These are phyloP conservation scores for Turritopsis rubra DNA, from an alignment of 30 jellyfish, hydroid and myxozoan genomes.

Conservation along the genomic window DNA sequence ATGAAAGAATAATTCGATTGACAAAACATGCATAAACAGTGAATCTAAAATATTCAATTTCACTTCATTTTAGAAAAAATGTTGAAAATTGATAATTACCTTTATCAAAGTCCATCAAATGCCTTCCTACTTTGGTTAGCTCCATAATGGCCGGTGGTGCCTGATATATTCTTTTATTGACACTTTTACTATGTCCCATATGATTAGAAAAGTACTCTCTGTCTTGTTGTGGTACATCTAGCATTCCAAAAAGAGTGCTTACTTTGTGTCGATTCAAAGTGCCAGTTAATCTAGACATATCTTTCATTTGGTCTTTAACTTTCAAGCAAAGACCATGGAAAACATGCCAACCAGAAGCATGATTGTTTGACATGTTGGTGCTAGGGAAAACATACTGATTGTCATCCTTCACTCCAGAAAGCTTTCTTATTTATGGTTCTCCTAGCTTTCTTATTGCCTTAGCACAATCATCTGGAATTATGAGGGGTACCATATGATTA, in stretches of 20 bases:
- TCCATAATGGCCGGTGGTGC: constrained; percentile 26
- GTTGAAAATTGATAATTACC: too few relatives aligned
- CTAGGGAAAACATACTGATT: constrained; percentile 24
- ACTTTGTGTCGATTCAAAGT: constrained; percentile 33
- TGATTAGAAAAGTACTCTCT: constrained; percentile 18
- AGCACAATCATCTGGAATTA: too few relatives aligned
- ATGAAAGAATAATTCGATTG: too few relatives aligned
- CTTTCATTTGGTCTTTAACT: background rate
- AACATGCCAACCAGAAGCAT: constrained; percentile 41
- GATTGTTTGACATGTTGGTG: constrained; percentile 17
- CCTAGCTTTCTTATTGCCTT: too few relatives aligned
- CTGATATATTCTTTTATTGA: constrained; percentile 21
- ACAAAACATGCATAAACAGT: too few relatives aligned
- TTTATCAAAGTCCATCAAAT: background rate
- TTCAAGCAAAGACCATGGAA: constrained; percentile 18
- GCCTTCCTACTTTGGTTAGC: background rate
- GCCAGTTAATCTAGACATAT: constrained; percentile 19
- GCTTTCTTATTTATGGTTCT: too few relatives aligned
- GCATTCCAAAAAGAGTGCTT: constrained; percentile 25
- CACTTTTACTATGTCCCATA: constrained; percentile 33
- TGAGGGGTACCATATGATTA: too few relatives aligned
- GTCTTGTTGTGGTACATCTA: constrained; percentile 16
- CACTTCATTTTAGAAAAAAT: too few relatives aligned
- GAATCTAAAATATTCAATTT: too few relatives aligned
- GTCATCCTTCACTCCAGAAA: background rate